Evolutionary conservation across 2,113 vertebrate species (phyloP), one percentile per base, ranked within the genome.

Genomic region (Cranoglanis bouderius): DNA sequence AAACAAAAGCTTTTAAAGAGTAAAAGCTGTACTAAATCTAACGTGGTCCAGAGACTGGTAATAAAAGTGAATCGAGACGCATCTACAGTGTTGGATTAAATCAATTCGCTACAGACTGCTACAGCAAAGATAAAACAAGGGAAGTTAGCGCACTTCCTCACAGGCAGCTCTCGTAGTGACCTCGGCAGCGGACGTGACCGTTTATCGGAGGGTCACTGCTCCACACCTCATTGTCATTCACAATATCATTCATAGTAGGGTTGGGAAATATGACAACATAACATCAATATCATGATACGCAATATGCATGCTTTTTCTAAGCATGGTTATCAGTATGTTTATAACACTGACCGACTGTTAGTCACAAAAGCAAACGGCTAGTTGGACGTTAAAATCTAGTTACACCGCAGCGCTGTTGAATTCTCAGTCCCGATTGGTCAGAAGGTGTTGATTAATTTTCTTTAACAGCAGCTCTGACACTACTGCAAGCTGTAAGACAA

Each of bases 91-190:
- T 55, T 16, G 46, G 65, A 75, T 74, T 46, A 86, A 43, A 57
- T 86, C 18, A 46, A 61, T 43, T 43, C 12, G 70, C 86, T 87
- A 87, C 43, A 67, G 61, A 67, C 0, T 14, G 43, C 86, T 82
- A 82, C 61, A 55, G 86, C 78, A 72, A 55, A 67, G 12, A 70
- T 29, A 55, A 67, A 38, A 82, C 6, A n/a, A 38, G 35, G 4
- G 35, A 65, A 35, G 77, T 67, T 19, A 16, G 63, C 1, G 18
- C 46, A 26, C n/a, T 38, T 65, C 86, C 77, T 70, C 35, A 13
- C 18, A 18, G 32, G 59, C 46, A 21, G 49, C 46, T 82, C 61
- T 32, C 13, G 24, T 12, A 40, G 59, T 81, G 57, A 81, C 72
- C 85, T 49, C 74, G 21, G 38, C 55, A 24, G 51, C 24, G 40